Percentiles rank a stretch among this genome's conserved stretches.
Conservation (phyloP, 2,888 invertebrate genomes). For the Limnephilus rhombicus region DNA sequence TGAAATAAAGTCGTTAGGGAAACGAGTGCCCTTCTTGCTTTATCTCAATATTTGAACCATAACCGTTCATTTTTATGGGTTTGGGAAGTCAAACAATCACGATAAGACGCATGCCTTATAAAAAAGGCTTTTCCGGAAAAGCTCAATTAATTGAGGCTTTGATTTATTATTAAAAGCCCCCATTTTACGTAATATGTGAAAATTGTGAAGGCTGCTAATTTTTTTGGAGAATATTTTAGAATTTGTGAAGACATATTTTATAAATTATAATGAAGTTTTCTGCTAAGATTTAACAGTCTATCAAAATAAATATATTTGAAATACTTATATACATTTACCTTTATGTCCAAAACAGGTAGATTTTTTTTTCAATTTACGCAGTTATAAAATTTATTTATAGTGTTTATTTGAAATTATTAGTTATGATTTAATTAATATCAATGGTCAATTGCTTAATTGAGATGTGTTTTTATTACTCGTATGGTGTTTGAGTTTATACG, state of each 20-base stretch:
- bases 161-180: background rate
- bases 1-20: conserved; percentile 58
- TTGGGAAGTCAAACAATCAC: conserved; percentile 61
- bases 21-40: conserved; percentile 42
- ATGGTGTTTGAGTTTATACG: too few relatives aligned
- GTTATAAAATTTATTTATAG: too few relatives aligned
- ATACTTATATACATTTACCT: too few relatives aligned
- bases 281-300: background rate
- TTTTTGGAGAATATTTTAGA: background rate
- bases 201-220: background rate
- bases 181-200: background rate
- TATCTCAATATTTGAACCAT: conserved; percentile 62
- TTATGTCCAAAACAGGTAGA: too few relatives aligned
- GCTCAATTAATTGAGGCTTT: background rate
- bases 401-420: too few relatives aligned
- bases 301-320: too few relatives aligned
- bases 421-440: too few relatives aligned
- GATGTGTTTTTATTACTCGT: too few relatives aligned
- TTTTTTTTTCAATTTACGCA: too few relatives aligned
- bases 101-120: conserved; percentile 49
- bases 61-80: conserved; percentile 62
- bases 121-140: conserved; percentile 11
- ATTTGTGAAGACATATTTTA: background rate
- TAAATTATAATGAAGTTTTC: background rate
- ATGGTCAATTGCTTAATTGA: too few relatives aligned